These are phyloP conservation scores for Dione juno DNA, from an alignment of 2,888 invertebrate species.

Conservation along the genomic window DNA sequence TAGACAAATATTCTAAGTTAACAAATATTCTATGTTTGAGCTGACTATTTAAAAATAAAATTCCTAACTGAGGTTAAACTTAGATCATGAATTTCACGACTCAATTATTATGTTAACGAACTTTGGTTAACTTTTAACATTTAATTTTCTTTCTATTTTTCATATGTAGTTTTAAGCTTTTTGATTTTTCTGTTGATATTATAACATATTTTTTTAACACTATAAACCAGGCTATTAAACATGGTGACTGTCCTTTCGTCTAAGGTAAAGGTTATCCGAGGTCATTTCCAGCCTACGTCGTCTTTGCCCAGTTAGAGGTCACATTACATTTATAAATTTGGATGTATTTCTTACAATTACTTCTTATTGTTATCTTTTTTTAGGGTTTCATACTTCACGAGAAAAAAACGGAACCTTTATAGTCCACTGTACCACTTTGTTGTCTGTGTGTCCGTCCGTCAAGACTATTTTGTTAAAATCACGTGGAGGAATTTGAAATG, in stretches of 20 bases:
- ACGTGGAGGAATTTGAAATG: too few relatives aligned
- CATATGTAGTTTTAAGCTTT: constrained; percentile 12
- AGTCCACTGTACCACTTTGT: too few relatives aligned
- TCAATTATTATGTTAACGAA: constrained; percentile 21
- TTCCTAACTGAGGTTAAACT: constrained; percentile 7
- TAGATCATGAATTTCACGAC: constrained; percentile 19
- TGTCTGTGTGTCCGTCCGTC: too few relatives aligned
- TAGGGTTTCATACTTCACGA: too few relatives aligned
- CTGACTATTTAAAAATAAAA: constrained; percentile 16
- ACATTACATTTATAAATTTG: background rate
- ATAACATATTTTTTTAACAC: background rate
- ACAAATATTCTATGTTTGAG: constrained; percentile 10
- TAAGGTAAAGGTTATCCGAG: background rate
- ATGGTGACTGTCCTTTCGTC: too few relatives aligned
- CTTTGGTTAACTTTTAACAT: constrained; percentile 14
- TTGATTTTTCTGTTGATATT: constrained; percentile 6
- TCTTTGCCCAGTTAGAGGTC: background rate
- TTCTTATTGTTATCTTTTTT: background rate
- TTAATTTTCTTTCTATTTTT: constrained; percentile 6
- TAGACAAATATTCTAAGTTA: constrained; percentile 3
- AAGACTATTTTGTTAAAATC: too few relatives aligned
- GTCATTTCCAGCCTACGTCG: background rate
- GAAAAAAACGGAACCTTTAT: too few relatives aligned
- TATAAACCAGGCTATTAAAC: too few relatives aligned
- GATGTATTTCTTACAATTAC: background rate